These are phyloP conservation scores for Mythimna loreyi DNA, from an alignment of 2,888 invertebrate species.

Conservation along the genomic window DNA sequence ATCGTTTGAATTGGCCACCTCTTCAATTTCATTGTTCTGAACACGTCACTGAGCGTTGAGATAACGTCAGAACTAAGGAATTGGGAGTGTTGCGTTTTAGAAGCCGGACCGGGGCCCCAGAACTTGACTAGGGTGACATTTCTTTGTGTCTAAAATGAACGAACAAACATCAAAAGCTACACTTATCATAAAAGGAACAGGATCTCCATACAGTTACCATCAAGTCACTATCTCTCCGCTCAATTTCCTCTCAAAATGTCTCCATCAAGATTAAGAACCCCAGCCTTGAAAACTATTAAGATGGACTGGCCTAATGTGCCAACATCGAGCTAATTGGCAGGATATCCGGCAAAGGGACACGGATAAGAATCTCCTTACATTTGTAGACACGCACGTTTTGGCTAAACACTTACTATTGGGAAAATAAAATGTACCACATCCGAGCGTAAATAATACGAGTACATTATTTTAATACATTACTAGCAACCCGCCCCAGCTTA, in stretches of 20 bases:
- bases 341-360: constrained; percentile 49
- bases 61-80: no score
- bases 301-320: constrained; percentile 32
- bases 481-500: no score
- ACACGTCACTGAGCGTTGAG: no score
- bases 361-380: constrained; percentile 42
- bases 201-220: constrained; percentile 21
- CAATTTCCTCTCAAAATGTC: constrained; percentile 46
- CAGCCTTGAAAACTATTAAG: constrained; percentile 39
- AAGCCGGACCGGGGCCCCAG: no score
- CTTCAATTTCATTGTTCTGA: no score
- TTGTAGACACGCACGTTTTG: constrained; percentile 28
- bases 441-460: no score
- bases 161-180: neutral
- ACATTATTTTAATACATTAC: no score
- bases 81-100: no score
- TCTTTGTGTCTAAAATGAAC: no score
- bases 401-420: neutral
- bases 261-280: constrained; percentile 43
- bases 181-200: constrained; percentile 11
- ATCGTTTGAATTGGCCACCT: no score
- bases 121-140: no score
- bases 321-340: constrained; percentile 48
- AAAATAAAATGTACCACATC: no score
- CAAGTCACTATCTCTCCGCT: constrained; percentile 31